Conservation (phyloP, 2,113 vertebrate genomes). For the Dolichotis patagonum region DNA sequence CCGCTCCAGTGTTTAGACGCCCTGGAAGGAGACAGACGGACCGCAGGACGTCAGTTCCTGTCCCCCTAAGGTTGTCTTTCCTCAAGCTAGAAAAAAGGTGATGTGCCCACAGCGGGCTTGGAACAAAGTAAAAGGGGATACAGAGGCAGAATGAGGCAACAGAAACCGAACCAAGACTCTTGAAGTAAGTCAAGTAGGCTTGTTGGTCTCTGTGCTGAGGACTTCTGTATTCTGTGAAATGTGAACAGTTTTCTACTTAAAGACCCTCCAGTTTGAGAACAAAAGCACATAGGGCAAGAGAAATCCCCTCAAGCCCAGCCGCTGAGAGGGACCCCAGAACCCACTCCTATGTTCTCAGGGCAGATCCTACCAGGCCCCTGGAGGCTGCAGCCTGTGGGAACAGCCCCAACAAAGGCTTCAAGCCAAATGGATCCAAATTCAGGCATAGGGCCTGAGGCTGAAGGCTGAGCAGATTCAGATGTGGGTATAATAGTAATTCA, state of each 20-base stretch:
- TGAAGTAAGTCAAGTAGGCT: background rate
- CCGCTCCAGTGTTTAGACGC: fast-evolving
- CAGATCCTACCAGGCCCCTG: background rate
- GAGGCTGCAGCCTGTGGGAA: background rate
- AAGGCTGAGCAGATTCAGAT: background rate
- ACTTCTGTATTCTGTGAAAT: background rate
- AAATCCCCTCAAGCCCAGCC: background rate
- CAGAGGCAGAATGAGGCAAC: background rate
- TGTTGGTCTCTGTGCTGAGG: background rate
- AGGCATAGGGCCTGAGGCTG: background rate
- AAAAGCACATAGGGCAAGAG: background rate
- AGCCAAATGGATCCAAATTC: background rate
- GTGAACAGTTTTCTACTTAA: background rate
- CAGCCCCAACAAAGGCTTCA: background rate
- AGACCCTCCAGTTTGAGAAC: background rate
- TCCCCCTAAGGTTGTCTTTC: conserved; percentile 6
- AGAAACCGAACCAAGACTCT: background rate
- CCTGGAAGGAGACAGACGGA: conserved; percentile 48
- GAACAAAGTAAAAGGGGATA: background rate
- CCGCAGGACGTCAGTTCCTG: background rate
- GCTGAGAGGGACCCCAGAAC: background rate
- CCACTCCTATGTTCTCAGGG: background rate
- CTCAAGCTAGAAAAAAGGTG: background rate
- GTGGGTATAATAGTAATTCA: background rate
- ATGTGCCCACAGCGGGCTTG: background rate